phyloP scores from a whole-genome alignment of 2,888 invertebrate genomes.

The Harpagoxenus sublaevis region DNA sequence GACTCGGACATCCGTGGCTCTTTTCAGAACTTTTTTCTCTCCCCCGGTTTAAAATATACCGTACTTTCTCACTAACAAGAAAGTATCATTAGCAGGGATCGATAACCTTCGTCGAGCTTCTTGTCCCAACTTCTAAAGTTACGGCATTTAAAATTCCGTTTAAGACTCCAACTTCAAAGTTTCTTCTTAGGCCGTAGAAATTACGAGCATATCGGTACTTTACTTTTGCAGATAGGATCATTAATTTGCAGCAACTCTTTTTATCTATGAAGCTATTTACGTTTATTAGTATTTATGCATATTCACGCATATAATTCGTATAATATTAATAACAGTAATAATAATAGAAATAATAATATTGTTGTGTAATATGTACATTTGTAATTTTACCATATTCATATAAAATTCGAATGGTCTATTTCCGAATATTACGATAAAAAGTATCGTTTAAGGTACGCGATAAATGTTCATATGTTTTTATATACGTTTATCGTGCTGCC shows the following conservation, averaged over 20 bases:
- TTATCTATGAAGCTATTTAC: constrained; percentile 21
- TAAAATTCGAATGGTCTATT: background rate
- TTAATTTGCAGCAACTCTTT: constrained; percentile 51
- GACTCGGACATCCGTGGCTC: constrained; percentile 44
- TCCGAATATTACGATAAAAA: constrained; percentile 13
- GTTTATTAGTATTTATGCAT: constrained; percentile 36
- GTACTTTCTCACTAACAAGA: constrained; percentile 61
- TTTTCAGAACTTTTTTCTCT: constrained; percentile 29
- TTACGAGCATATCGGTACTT: constrained; percentile 55
- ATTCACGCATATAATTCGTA: background rate
- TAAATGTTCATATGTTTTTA: constrained; percentile 47
- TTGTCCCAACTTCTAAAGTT: constrained; percentile 58
- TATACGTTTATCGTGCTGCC: constrained; percentile 18
- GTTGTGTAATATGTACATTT: background rate
- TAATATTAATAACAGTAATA: constrained; percentile 17
- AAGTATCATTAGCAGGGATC: constrained; percentile 65
- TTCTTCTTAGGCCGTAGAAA: constrained; percentile 62
- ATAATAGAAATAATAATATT: background rate
- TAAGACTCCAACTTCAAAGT: constrained; percentile 63
- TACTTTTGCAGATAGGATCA: constrained; percentile 52
- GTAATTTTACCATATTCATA: constrained; percentile 6
- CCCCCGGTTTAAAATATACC: constrained; percentile 53
- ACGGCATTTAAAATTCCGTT: constrained; percentile 57
- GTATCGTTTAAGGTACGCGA: constrained; percentile 8
- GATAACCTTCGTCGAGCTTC: constrained; percentile 63